Percentiles rank a stretch among this genome's conserved stretches.
phyloP scores from a whole-genome alignment of 2,888 invertebrate species.

The Macrophya alboannulata region DNA sequence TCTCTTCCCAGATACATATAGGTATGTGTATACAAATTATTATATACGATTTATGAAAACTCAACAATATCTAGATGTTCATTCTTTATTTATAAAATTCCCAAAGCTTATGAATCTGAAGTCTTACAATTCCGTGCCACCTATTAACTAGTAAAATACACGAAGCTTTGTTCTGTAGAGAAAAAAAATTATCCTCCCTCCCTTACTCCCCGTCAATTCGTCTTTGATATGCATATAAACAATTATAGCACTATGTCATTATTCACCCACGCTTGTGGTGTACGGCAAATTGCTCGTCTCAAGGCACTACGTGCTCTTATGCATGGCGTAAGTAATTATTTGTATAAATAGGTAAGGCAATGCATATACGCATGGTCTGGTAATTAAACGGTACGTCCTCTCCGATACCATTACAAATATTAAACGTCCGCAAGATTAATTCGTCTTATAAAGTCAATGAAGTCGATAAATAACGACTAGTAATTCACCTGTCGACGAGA shows the following conservation, averaged over 20 bases:
- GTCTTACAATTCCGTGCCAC: neutral
- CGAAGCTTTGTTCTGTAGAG: neutral
- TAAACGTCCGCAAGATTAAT: neutral
- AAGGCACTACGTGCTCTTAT: neutral
- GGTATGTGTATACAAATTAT: neutral
- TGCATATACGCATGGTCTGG: neutral
- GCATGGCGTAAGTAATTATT: neutral
- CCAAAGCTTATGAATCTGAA: constrained; percentile 17
- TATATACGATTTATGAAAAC: constrained; percentile 26
- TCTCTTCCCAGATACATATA: neutral
- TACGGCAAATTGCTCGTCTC: neutral
- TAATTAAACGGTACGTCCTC: neutral
- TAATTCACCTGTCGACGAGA: constrained; percentile 20
- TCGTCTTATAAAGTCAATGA: constrained; percentile 31
- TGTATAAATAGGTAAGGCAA: neutral
- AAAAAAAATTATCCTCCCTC: neutral
- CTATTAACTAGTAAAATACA: neutral
- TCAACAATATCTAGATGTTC: constrained; percentile 6
- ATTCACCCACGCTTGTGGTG: neutral
- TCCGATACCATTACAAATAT: constrained; percentile 7
- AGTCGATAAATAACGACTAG: constrained; percentile 39
- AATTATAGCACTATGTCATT: neutral
- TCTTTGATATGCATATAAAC: neutral
- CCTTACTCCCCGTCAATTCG: neutral
- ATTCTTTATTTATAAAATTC: neutral